These are phyloP conservation scores for Takifugu ocellatus DNA, from an alignment of 2,797 vertebrate genomes.

Conservation along the genomic window DNA sequence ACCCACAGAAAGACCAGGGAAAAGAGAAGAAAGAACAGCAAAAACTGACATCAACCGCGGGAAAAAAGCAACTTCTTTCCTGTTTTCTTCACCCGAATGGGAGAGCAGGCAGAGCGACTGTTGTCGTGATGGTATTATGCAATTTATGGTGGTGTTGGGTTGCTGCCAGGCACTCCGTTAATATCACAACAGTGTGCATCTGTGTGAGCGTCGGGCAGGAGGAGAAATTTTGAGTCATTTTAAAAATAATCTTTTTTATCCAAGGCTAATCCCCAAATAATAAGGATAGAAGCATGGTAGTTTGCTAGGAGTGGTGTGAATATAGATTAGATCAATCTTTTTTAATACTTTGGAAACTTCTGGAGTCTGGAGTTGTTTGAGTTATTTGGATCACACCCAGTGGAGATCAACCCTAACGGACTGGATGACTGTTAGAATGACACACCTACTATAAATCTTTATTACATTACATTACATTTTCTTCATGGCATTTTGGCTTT, in stretches of 20 bases:
- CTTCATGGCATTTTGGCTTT: too few relatives aligned
- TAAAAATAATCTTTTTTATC: background rate
- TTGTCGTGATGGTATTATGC: background rate
- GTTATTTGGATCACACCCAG: background rate
- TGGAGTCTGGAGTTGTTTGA: background rate
- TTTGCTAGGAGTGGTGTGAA: background rate
- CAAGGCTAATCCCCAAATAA: background rate
- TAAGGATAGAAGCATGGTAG: background rate
- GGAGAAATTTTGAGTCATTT: background rate
- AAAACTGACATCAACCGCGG: background rate
- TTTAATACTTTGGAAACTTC: background rate
- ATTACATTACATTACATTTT: too few relatives aligned
- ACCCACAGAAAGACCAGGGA: background rate
- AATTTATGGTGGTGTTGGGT: background rate
- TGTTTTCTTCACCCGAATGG: background rate
- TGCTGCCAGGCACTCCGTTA: background rate
- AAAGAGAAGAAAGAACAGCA: background rate
- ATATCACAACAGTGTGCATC: background rate
- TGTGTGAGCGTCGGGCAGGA: background rate
- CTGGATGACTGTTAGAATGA: too few relatives aligned
- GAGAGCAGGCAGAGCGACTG: background rate
- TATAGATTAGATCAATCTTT: background rate
- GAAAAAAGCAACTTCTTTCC: background rate
- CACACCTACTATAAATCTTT: too few relatives aligned
- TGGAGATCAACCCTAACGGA: too few relatives aligned